A percentile compares a stretch with the other conserved stretches of the same genome.
These are phyloP conservation scores for Dufourea novaeangliae DNA, from an alignment of 1,140 invertebrate species.

Conservation along the genomic window DNA sequence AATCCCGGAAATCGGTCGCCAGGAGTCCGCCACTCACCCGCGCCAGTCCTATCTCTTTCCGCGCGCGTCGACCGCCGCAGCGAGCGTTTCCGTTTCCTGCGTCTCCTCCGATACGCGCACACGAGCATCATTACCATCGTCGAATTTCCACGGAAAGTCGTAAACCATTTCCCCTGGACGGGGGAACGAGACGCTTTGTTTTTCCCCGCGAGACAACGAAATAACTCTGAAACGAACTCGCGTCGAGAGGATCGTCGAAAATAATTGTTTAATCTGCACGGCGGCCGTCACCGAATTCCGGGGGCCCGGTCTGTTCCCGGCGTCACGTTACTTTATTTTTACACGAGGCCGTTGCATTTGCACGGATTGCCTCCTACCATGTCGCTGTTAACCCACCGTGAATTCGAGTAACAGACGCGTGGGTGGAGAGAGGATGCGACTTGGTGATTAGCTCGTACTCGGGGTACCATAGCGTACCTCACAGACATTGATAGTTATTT, in stretches of 20 bases:
- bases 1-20: constrained; percentile 71
- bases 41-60: background rate
- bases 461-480: no score
- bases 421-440: background rate
- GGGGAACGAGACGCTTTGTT: constrained; percentile 65
- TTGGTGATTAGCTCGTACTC: background rate
- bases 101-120: no score
- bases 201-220: constrained; percentile 57
- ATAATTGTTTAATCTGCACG: constrained; percentile 52
- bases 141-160: constrained; percentile 60
- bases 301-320: background rate
- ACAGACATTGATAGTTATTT: no score
- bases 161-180: constrained; percentile 59
- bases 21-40: background rate
- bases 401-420: constrained; percentile 1
- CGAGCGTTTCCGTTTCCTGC: constrained; percentile 36
- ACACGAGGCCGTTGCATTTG: background rate
- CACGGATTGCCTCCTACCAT: background rate
- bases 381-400: background rate
- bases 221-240: constrained; percentile 47
- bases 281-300: constrained; percentile 12
- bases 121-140: no score
- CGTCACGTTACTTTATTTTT: constrained; percentile 30
- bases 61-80: no score
- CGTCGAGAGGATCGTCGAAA: constrained; percentile 38